Evolutionary conservation across 2,888 invertebrate genomes (phyloP), one percentile per base, ranked within the genome.

Genomic region (Aelia acuminata): DNA sequence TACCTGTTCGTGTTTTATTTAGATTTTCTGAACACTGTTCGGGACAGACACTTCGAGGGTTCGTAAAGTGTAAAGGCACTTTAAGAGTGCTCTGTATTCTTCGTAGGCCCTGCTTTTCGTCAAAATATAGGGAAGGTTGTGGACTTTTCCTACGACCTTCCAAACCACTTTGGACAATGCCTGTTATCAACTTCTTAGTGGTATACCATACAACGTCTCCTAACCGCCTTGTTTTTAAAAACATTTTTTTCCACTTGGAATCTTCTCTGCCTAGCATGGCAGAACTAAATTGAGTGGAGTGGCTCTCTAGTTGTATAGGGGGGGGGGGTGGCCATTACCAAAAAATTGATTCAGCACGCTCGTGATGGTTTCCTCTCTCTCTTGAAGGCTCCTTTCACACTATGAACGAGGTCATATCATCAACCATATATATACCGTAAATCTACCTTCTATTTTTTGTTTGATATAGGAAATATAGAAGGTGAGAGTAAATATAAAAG

Each of bases 271-370:
- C 26, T 57, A 15, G 10, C 26, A 15, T 7, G 63, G 35, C 63
- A 70, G 63, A 70, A 70, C 31, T 70, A 70, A 70, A 70, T 70
- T 35, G 63, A 70, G 63, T 8, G 31, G 18, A 35, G 63, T 57
- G 8, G n/a, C 10, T 18, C 5, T 18, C 31, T 31, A 8, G 3
- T 31, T 70, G 31, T 70, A 70, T 35, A 70, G 35, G 35, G 35
- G 63, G 63, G n/a, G n/a, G n/a, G n/a, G n/a, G n/a, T n/a, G n/a
- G n/a, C n/a, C 63, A 70, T 70, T 70, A 70, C 31, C 63, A 70
- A 70, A 70, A 70, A 70, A 70, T 70, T 70, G 63, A 70, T 70
- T 70, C 20, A 10, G 35, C 63, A 35, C 63, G 63, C 7, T 35
- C 63, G 63, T 70, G 18, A 1, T 1, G 3, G 31, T 1, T 35